Conservation (phyloP, 2,888 invertebrate species). For the Chydorus sphaericus region DNA sequence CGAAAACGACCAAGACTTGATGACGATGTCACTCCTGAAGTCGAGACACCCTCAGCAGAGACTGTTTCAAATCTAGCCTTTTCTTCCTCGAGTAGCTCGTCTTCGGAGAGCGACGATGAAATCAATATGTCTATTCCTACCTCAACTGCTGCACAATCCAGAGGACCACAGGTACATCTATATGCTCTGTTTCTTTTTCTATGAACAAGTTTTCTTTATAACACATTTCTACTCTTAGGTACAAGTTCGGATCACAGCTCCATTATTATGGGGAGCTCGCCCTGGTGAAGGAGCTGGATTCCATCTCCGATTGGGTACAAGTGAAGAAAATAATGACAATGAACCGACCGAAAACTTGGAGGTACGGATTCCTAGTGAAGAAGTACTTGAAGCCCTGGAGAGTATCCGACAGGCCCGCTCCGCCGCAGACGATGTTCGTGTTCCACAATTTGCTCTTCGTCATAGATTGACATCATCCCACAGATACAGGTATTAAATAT, state of each 20-base stretch:
- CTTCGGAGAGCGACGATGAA: background rate
- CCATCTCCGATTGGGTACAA: constrained; percentile 6
- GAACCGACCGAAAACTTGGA: constrained; percentile 24
- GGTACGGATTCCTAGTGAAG: constrained; percentile 34
- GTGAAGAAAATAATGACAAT: background rate
- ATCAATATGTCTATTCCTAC: background rate
- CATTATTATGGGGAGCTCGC: constrained; percentile 11
- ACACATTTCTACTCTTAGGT: background rate
- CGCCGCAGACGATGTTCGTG: background rate
- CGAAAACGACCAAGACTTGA: background rate
- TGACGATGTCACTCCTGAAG: constrained; percentile 1
- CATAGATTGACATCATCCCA: background rate
- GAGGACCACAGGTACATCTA: background rate
- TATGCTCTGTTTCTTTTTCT: background rate
- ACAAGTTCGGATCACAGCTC: constrained; percentile 15
- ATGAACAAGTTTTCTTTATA: background rate
- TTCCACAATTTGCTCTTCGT: background rate
- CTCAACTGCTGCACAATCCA: background rate
- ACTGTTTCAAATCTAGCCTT: too few relatives aligned
- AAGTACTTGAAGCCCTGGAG: constrained; percentile 52
- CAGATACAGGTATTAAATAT: too few relatives aligned
- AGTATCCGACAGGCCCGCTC: constrained; percentile 33
- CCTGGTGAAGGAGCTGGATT: constrained; percentile 8
- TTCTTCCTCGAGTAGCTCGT: constrained; percentile 4
- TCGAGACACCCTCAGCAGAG: background rate